phyloP scores from a whole-genome alignment of 2,888 invertebrate genomes.

The Aethes cnicana region DNA sequence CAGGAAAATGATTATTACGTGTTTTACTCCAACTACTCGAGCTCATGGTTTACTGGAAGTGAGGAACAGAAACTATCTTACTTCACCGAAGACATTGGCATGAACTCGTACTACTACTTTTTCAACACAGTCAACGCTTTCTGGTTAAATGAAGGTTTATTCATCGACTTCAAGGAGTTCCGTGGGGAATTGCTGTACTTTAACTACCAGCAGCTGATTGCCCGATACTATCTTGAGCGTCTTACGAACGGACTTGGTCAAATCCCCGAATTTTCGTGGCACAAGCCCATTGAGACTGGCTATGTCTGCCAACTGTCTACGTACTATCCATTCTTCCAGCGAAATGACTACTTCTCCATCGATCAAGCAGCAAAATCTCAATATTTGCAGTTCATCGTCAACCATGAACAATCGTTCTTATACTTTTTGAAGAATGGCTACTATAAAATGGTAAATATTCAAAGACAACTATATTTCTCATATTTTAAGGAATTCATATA shows the following conservation, averaged over 20 bases:
- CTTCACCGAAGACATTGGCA: conserved; percentile 87
- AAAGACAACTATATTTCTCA: conserved; percentile 9
- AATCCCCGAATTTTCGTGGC: conserved; percentile 81
- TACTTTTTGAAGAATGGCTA: conserved; percentile 79
- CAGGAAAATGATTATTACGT: conserved; percentile 67
- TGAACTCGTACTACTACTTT: conserved; percentile 86
- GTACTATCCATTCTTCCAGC: conserved; percentile 77
- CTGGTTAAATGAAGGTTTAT: conserved; percentile 82
- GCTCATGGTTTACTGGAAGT: conserved; percentile 72
- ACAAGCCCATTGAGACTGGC: conserved; percentile 76
- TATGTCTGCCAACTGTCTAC: conserved; percentile 50
- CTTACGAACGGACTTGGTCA: conserved; percentile 84
- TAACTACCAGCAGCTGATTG: conserved; percentile 85
- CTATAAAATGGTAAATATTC: conserved; percentile 82
- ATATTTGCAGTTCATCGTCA: conserved; percentile 78
- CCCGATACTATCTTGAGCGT: conserved; percentile 87
- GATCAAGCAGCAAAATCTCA: conserved; percentile 74
- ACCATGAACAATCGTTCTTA: conserved; percentile 80
- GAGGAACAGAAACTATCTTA: conserved; percentile 84
- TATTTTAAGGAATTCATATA: conserved; percentile 32
- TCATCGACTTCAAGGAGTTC: conserved; percentile 74
- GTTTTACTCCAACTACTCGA: conserved; percentile 84
- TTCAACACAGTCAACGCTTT: conserved; percentile 84
- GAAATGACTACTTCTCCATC: conserved; percentile 83
- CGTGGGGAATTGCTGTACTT: conserved; percentile 86